phyloP scores from a whole-genome alignment of 1,140 invertebrate genomes.

The Bombus cullumanus region DNA sequence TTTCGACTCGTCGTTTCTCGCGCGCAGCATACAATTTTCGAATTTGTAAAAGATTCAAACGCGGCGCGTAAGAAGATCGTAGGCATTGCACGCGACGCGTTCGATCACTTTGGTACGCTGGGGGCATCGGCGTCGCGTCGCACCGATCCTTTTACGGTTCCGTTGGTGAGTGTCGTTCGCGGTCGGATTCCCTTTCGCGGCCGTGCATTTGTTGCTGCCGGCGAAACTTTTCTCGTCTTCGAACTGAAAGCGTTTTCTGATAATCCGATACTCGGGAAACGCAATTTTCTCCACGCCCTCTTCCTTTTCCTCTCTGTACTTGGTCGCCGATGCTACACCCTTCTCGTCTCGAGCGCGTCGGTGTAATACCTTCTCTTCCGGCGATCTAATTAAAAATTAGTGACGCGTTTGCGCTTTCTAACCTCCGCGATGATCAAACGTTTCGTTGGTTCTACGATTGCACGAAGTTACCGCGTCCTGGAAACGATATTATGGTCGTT shows the following conservation, averaged over 20 bases:
- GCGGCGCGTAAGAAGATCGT: not conserved
- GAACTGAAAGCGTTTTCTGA: slow-evolving; percentile 55
- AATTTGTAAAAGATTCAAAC: not conserved
- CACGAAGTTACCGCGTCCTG: not conserved
- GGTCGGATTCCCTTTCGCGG: slow-evolving; percentile 25
- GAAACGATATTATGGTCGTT: not conserved
- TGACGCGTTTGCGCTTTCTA: too few species aligned
- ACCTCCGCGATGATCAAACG: not conserved
- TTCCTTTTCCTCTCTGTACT: not conserved
- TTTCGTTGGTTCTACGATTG: too few species aligned
- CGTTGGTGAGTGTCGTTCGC: slow-evolving; percentile 19
- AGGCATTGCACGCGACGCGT: not conserved
- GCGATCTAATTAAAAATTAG: slow-evolving; percentile 10
- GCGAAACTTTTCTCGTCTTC: slow-evolving; percentile 52
- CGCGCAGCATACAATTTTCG: not conserved
- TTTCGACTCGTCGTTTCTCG: not conserved
- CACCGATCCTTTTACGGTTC: slow-evolving; percentile 19
- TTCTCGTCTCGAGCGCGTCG: not conserved
- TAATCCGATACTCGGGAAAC: slow-evolving; percentile 42
- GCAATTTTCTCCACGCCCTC: slow-evolving; percentile 40
- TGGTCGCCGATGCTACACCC: too few species aligned
- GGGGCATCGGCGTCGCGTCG: too few species aligned
- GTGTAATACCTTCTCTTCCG: not conserved
- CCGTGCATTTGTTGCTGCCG: slow-evolving; percentile 18
- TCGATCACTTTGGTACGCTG: not conserved